phyloP scores from a whole-genome alignment of 2,113 vertebrate genomes.

The Amblyopsis rosae region DNA sequence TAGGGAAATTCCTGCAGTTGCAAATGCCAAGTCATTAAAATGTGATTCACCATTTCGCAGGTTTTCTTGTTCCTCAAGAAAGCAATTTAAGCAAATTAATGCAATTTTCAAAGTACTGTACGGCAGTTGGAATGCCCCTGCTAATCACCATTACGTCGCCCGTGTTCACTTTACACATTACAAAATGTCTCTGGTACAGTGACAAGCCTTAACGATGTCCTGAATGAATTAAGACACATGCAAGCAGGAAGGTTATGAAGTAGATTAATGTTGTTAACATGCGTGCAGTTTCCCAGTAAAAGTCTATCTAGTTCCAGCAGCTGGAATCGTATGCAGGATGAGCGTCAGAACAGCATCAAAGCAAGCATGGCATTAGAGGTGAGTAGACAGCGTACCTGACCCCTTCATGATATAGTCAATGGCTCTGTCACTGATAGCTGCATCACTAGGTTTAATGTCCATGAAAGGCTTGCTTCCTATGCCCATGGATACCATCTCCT shows the following conservation, averaged over 20 bases:
- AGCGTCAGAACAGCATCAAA: not conserved
- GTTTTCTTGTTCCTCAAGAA: constrained; percentile 1
- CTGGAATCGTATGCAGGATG: not conserved
- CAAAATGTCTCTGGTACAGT: not conserved
- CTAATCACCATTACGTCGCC: constrained; percentile 6
- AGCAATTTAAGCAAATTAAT: not conserved
- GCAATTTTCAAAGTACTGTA: constrained; percentile 4
- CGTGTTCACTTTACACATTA: constrained; percentile 4
- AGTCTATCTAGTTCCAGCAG: too few relatives aligned
- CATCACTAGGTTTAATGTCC: constrained; percentile 83
- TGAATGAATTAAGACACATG: not conserved
- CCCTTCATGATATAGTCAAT: constrained; percentile 81
- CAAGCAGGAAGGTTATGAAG: too few relatives aligned
- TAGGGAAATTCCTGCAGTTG: constrained; percentile 1
- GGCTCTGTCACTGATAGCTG: constrained; percentile 79
- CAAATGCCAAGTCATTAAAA: not conserved
- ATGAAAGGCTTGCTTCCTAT: constrained; percentile 83
- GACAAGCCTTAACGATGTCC: constrained; percentile 1
- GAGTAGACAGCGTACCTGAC: constrained; percentile 66
- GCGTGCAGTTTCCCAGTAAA: too few relatives aligned
- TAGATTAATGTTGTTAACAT: too few relatives aligned
- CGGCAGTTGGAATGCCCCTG: not conserved
- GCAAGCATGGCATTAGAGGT: not conserved
- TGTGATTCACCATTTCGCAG: not conserved
- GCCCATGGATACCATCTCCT: constrained; percentile 86